Evolutionary conservation across 1,140 invertebrate genomes (phyloP).

Genomic region (Andrena cerasifolii): DNA sequence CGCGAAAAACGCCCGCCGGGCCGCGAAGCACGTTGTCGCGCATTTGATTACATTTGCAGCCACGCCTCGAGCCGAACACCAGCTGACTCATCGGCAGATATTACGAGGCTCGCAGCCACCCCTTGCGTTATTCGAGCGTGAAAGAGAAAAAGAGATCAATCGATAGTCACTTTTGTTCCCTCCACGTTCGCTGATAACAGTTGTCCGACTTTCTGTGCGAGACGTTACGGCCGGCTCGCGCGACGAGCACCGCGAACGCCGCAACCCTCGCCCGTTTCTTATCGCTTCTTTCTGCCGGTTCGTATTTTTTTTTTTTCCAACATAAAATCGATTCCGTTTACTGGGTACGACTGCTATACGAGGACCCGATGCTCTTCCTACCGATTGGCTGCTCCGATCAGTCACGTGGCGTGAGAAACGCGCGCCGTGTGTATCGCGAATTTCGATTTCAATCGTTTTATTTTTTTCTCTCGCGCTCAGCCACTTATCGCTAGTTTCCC

Average conservation of each 20-base stretch:
- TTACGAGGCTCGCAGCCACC: constrained; percentile 10
- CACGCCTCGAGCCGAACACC: constrained; percentile 10
- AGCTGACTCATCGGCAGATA: constrained; percentile 37
- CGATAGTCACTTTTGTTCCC: constrained; percentile 23
- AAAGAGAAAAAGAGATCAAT: constrained; percentile 25
- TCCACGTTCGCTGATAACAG: not conserved
- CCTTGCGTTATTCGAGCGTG: not conserved
- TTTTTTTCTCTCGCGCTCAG: no score
- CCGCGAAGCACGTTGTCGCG: not conserved
- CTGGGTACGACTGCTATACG: not conserved
- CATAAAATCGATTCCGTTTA: constrained; percentile 22
- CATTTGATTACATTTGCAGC: constrained; percentile 2
- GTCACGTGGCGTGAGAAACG: constrained; percentile 47
- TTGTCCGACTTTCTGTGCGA: not conserved
- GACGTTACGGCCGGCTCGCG: not conserved
- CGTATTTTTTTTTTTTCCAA: constrained; percentile 1
- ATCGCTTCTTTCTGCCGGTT: not conserved
- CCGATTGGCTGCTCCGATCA: constrained; percentile 31
- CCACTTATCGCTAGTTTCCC: no score
- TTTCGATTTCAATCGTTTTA: not conserved
- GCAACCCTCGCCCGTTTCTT: not conserved
- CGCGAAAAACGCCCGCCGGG: not conserved
- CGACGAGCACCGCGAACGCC: no score
- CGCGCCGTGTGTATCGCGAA: constrained; percentile 13
- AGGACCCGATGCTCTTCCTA: not conserved